A percentile compares a stretch with the other conserved stretches of the same genome.
These are phyloP conservation scores for Heliornis fulica DNA, from an alignment of 2,113 vertebrate genomes.

Conservation along the genomic window DNA sequence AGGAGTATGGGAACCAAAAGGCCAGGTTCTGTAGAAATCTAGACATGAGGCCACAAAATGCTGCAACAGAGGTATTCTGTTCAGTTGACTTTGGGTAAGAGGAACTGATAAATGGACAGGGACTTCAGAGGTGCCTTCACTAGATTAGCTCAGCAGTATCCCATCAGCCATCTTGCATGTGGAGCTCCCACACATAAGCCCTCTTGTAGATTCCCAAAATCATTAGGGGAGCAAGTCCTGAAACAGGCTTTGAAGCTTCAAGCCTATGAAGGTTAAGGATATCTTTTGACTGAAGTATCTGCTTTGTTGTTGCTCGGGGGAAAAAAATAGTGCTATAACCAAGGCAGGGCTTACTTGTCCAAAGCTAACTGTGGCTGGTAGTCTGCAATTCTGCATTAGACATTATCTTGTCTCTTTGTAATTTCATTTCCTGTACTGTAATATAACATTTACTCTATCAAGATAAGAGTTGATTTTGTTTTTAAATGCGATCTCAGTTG, in stretches of 20 bases:
- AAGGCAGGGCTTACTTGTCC: not conserved
- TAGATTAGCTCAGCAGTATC: not conserved
- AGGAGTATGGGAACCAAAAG: not conserved
- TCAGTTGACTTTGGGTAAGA: not conserved
- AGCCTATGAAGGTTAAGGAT: not conserved
- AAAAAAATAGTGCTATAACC: not conserved
- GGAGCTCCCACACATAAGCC: not conserved
- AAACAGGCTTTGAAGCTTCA: not conserved
- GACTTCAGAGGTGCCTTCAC: not conserved
- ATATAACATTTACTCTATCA: not conserved
- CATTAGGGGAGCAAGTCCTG: not conserved
- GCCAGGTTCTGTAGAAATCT: not conserved
- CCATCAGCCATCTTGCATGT: rapidly evolving
- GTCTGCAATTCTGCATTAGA: not conserved
- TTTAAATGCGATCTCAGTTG: not conserved
- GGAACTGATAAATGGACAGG: not conserved
- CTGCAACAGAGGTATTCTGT: not conserved
- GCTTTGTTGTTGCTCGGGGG: not conserved
- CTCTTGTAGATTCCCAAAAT: not conserved
- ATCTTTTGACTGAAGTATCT: not conserved
- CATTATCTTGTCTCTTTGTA: not conserved
- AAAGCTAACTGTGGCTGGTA: not conserved
- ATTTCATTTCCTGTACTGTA: not conserved
- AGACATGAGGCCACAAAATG: not conserved
- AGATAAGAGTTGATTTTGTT: not conserved